phyloP scores from a whole-genome alignment of 92 coral and sea anemone genomes.

The Palythoa heliodiscus region DNA sequence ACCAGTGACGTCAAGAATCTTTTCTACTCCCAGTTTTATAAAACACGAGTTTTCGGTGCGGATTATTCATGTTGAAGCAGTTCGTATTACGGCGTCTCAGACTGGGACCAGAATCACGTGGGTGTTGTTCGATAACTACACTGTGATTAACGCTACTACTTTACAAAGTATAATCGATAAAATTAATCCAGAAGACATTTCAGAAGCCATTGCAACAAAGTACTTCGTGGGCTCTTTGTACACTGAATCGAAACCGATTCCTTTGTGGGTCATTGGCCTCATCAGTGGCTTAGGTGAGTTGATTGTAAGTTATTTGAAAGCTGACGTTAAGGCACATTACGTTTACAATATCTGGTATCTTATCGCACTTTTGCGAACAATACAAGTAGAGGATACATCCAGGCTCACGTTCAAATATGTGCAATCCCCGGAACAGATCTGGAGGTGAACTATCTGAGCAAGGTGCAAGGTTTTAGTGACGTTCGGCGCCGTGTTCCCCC shows the following conservation, averaged over 20 bases:
- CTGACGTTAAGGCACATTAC: no score
- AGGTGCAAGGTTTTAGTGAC: no score
- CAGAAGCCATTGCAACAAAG: constrained; percentile 57
- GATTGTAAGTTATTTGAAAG: background rate
- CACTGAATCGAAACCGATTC: constrained; percentile 9
- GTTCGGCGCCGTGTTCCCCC: no score
- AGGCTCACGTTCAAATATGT: no score
- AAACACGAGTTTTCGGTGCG: constrained; percentile 85
- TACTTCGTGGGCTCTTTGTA: constrained; percentile 78
- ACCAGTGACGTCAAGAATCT: background rate
- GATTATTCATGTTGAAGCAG: constrained; percentile 61
- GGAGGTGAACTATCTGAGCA: no score
- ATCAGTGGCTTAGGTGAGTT: constrained; percentile 78
- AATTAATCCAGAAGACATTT: constrained; percentile 51
- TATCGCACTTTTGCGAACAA: no score
- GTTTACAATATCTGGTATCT: no score
- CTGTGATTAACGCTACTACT: constrained; percentile 63
- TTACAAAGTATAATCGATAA: constrained; percentile 74
- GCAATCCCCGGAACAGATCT: no score
- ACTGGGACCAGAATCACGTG: constrained; percentile 63
- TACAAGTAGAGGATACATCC: no score
- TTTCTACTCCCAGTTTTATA: background rate
- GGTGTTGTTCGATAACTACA: constrained; percentile 73
- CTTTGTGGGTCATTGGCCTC: constrained; percentile 35
- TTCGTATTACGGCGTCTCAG: constrained; percentile 49